Conservation (phyloP, 2,113 vertebrate genomes). For the Desmodus rotundus region DNA sequence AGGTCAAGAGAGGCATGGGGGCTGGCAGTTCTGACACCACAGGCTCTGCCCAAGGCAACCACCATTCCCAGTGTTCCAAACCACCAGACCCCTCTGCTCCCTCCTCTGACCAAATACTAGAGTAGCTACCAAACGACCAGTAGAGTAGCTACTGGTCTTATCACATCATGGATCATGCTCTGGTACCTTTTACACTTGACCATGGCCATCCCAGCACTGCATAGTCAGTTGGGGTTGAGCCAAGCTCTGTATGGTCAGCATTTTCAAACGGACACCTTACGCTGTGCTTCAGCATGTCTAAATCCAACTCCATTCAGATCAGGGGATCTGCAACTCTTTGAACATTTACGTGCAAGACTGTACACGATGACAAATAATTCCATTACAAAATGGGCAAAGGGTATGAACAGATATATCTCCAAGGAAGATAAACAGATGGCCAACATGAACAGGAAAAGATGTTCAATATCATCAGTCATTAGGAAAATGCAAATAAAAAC, state of each 20-base stretch:
- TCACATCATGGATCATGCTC: neutral
- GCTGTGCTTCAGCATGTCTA: neutral
- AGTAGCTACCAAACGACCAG: neutral
- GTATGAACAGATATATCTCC: neutral
- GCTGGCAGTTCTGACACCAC: neutral
- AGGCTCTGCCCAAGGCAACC: neutral
- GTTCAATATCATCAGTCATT: neutral
- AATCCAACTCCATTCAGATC: slow-evolving; percentile 15
- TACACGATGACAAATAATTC: neutral
- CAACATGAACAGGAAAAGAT: neutral
- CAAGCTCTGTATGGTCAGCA: slow-evolving; percentile 9
- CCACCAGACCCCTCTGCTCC: neutral
- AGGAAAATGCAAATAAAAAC: slow-evolving; percentile 22
- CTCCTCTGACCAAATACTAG: neutral
- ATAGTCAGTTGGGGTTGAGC: neutral
- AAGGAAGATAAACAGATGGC: neutral
- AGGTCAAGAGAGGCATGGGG: neutral
- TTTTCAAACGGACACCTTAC: neutral
- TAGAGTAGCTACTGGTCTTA: neutral
- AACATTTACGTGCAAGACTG: neutral
- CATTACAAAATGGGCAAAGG: neutral
- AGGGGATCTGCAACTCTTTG: neutral
- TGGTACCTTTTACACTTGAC: neutral
- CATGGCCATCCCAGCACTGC: neutral
- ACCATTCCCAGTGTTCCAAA: neutral